These are phyloP conservation scores for Pelobates fuscus DNA, from an alignment of 2,113 vertebrate genomes.

Conservation along the genomic window DNA sequence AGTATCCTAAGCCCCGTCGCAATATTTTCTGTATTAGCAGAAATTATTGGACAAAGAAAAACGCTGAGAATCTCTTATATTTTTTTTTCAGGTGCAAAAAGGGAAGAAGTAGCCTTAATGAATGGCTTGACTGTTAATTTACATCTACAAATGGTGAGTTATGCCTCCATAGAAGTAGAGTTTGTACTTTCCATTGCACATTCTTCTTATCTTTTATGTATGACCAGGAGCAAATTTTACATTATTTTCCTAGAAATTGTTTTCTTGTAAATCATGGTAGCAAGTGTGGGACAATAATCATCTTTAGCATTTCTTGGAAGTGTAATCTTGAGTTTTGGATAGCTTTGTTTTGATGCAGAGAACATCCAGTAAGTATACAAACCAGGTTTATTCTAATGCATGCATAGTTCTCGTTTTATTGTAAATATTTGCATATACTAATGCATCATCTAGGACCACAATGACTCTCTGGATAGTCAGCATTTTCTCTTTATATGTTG, in stretches of 20 bases:
- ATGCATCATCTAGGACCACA: neutral
- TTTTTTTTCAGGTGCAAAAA: conserved; percentile 71
- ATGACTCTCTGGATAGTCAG: neutral
- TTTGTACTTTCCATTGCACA: conserved; percentile 50
- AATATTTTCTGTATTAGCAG: conserved; percentile 44
- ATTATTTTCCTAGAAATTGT: conserved; percentile 51
- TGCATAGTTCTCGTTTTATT: neutral
- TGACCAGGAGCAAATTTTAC: conserved; percentile 25
- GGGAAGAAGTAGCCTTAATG: conserved; percentile 81
- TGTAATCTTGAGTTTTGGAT: neutral
- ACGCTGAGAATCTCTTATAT: conserved; percentile 44
- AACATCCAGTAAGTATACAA: neutral
- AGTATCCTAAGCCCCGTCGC: neutral
- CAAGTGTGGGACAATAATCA: conserved; percentile 21
- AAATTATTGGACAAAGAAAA: conserved; percentile 49
- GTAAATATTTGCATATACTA: neutral
- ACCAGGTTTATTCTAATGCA: neutral
- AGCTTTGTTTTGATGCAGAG: conserved; percentile 1
- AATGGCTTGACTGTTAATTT: conserved; percentile 92
- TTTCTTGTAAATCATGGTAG: conserved; percentile 51
- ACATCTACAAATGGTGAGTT: conserved; percentile 86
- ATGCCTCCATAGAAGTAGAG: conserved; percentile 40
- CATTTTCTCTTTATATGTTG: neutral
- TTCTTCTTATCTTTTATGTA: conserved; percentile 54
- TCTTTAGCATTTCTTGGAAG: conserved; percentile 47